Percentiles rank a stretch among this genome's conserved stretches.
Conservation (phyloP, 2,797 vertebrate genomes). For the Tinamus major region DNA sequence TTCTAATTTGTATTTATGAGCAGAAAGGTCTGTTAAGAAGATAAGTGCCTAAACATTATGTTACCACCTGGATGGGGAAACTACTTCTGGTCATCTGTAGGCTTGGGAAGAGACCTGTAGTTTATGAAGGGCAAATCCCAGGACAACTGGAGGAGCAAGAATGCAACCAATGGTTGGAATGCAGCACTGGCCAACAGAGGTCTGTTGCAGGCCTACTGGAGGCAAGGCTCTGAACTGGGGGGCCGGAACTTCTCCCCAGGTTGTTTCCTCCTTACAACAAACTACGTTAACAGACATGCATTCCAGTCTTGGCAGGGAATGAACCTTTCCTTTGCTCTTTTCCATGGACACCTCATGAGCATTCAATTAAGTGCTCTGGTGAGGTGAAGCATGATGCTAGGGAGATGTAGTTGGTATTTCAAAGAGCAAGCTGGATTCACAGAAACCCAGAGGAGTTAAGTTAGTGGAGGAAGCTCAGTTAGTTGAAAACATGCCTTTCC, state of each 20-base stretch:
- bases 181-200: not conserved
- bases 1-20: not conserved
- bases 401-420: not conserved
- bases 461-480: not conserved
- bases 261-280: not conserved
- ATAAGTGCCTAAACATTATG: not conserved
- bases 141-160: not conserved
- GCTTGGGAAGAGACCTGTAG: not conserved
- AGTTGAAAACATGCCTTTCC: not conserved
- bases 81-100: not conserved
- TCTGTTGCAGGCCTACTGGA: not conserved
- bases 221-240: not conserved
- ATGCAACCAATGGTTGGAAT: not conserved
- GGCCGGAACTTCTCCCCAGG: not conserved
- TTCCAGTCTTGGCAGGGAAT: not conserved
- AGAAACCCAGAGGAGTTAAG: not conserved
- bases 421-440: not conserved
- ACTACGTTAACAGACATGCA: not conserved
- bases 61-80: not conserved
- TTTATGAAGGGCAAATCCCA: not conserved
- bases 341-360: not conserved
- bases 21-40: not conserved
- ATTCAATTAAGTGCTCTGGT: not conserved
- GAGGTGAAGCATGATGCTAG: not conserved
- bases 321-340: not conserved